Percentiles rank a stretch among this genome's conserved stretches.
Evolutionary conservation across 2,797 vertebrate species (phyloP).

Genomic region (Prionace glauca): DNA sequence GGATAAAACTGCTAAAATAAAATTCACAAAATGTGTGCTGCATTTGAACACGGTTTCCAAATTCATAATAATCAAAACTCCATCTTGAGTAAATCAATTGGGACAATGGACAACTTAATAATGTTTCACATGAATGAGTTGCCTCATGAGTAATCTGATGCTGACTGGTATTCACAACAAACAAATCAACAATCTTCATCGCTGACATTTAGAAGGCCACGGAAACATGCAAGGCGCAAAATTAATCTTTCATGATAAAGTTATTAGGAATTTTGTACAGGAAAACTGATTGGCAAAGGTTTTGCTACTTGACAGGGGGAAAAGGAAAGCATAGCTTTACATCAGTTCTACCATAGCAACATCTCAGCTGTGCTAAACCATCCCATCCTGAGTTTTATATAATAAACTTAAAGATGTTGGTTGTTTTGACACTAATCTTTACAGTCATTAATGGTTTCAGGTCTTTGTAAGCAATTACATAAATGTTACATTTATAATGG

Average conservation of each 20-base stretch:
- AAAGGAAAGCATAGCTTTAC: not conserved
- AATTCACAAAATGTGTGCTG: not conserved
- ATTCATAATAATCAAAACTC: conserved; percentile 14
- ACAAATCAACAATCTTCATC: not conserved
- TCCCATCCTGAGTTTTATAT: not conserved
- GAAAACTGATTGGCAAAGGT: not conserved
- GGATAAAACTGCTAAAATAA: not conserved
- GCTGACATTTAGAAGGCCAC: conserved; percentile 16
- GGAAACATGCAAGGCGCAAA: not conserved
- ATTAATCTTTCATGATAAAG: not conserved
- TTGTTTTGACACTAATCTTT: not conserved
- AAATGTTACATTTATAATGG: not conserved
- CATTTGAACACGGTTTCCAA: not conserved
- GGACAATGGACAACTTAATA: conserved; percentile 10
- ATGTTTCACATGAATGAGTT: not conserved
- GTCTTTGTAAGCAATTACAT: no score
- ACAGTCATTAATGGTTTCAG: not conserved
- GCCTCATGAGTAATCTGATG: conserved; percentile 13
- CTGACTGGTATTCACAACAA: not conserved
- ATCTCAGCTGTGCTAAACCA: no score
- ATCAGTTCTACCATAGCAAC: not conserved
- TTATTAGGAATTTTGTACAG: not conserved
- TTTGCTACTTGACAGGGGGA: not conserved
- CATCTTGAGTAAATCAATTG: not conserved
- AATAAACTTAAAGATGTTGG: not conserved